Evolutionary conservation across 2,113 vertebrate genomes (phyloP).

Genomic region (Neoarius graeffei): DNA sequence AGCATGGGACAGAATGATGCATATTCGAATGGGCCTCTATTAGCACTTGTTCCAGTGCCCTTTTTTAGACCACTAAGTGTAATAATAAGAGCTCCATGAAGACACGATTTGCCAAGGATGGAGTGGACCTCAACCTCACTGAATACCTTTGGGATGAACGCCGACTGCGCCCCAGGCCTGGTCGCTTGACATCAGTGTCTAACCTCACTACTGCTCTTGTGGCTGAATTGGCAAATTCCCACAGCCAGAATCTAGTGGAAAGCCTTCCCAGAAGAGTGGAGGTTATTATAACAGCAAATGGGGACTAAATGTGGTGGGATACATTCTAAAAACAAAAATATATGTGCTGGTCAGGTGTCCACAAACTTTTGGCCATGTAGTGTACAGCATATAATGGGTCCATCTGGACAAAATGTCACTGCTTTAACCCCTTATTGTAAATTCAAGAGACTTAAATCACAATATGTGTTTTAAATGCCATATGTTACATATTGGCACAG

Average conservation of each 20-base stretch:
- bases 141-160: background rate
- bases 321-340: background rate
- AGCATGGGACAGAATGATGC: background rate
- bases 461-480: background rate
- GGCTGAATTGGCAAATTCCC: background rate
- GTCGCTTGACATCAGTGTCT: background rate
- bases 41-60: background rate
- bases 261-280: background rate
- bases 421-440: background rate
- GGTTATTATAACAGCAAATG: background rate
- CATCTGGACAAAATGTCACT: background rate
- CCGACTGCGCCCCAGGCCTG: background rate
- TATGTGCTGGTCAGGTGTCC: background rate
- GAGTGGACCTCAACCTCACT: background rate
- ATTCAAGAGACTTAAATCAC: constrained; percentile 15
- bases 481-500: background rate
- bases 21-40: background rate
- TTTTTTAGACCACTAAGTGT: background rate
- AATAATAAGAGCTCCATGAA: background rate
- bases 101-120: background rate
- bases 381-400: background rate
- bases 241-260: background rate
- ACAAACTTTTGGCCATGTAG: background rate
- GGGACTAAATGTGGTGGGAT: background rate
- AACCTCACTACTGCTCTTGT: background rate